A percentile compares a stretch with the other conserved stretches of the same genome.
These are phyloP conservation scores for Podarcis lilfordi DNA, from an alignment of 2,797 vertebrate genomes.

Conservation along the genomic window DNA sequence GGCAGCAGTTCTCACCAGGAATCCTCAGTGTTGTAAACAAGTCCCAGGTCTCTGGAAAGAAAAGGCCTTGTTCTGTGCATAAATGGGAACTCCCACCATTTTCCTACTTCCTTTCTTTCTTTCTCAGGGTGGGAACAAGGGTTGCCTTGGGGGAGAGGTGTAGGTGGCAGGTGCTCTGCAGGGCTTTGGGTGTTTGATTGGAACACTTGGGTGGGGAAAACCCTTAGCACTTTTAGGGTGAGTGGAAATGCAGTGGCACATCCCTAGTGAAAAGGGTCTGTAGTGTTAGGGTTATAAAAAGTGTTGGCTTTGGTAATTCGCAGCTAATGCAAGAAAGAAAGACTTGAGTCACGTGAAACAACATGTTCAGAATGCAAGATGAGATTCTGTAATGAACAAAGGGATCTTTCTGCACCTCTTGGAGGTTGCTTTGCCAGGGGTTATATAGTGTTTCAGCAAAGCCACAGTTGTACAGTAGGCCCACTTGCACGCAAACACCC, in stretches of 20 bases:
- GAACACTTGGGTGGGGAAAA: background rate
- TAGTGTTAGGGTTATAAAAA: background rate
- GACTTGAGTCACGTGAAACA: constrained; percentile 41
- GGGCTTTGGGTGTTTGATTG: background rate
- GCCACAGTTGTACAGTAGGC: constrained; percentile 65
- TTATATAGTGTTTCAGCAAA: constrained; percentile 50
- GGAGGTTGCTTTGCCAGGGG: constrained; percentile 60
- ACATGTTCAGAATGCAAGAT: constrained; percentile 39
- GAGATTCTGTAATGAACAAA: constrained; percentile 55
- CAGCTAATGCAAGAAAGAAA: constrained; percentile 10
- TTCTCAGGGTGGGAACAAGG: background rate
- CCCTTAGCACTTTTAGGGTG: background rate
- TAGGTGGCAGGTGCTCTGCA: background rate
- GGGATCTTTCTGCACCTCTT: constrained; percentile 63
- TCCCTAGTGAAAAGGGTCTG: background rate
- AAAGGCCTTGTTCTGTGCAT: background rate
- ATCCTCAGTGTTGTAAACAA: background rate
- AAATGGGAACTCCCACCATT: background rate
- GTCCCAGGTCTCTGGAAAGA: background rate
- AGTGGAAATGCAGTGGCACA: background rate
- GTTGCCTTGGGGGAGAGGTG: background rate
- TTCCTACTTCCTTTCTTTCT: background rate
- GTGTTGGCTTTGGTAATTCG: background rate
- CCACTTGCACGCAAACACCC: constrained; percentile 49
- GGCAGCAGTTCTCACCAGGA: background rate